A percentile compares a stretch with the other conserved stretches of the same genome.
These are phyloP conservation scores for Hydrolagus colliei DNA, from an alignment of 2,797 vertebrate species.

Conservation along the genomic window DNA sequence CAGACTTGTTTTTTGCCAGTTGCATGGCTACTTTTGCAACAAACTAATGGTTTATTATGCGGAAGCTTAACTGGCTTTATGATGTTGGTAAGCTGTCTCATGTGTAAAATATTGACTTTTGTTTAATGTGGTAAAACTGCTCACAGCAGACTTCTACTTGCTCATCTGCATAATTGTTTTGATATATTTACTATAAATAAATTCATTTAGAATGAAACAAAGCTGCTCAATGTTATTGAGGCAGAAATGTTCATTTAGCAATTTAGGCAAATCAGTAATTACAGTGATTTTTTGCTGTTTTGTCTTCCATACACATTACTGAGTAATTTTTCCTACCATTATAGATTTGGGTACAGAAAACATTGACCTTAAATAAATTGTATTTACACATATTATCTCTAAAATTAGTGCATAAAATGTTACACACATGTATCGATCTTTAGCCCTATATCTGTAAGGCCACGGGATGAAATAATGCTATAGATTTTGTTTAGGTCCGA, in stretches of 20 bases:
- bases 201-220: neutral
- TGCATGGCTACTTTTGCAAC: neutral
- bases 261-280: neutral
- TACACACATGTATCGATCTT: too few relatives aligned
- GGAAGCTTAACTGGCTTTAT: neutral
- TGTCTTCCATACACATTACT: neutral
- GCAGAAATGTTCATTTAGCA: neutral
- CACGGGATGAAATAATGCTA: too few relatives aligned
- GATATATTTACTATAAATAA: neutral
- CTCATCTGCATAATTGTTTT: neutral
- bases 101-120: neutral
- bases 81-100: neutral
- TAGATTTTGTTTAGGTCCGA: too few relatives aligned
- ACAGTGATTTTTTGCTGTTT: neutral
- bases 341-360: neutral
- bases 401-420: too few relatives aligned
- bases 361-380: too few relatives aligned
- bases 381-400: too few relatives aligned
- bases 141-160: neutral
- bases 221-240: neutral
- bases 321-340: neutral
- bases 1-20: conserved; percentile 33
- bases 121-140: neutral
- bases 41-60: conserved; percentile 30
- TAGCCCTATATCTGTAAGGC: too few relatives aligned